Base-by-base conservation (phyloP, 1,140 invertebrate genomes). In the Planococcus citri region DNA sequence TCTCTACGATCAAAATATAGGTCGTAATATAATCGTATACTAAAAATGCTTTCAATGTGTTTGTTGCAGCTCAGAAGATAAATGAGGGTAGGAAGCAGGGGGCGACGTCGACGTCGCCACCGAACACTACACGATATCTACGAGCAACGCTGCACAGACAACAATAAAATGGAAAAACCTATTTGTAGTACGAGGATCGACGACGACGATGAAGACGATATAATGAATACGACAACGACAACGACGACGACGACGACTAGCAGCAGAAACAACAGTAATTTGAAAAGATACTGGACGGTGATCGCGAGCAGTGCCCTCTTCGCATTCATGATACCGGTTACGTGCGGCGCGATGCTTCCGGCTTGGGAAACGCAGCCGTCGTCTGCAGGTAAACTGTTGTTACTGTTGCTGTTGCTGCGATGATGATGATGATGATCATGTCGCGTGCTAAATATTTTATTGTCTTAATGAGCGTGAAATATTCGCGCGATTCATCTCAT, bases 61-160 rank as follows among this genome's bases (percentile, higher is more conserved):
- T 27, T 64, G 12, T 64, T 25, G 60, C 60, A 64, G 60, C 60
- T 10, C 10, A 24, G 60, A 64, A 64, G 22, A 64, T 27, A 10
- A 17, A 64, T 64, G 60, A 25, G 22, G 22, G 60, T 64, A 14
- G 60, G 60, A 24, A 21, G 60, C 3, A 25, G 60, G 60, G 25
- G 60, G 60, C 60, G 60, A 27, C 60, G 60, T 64, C 60, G 60
- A 24, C 60, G 60, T 64, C 60, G 60, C 60, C 60, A 64, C 60
- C 21, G 60, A 64, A 27, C 25, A 64, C 60, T 27, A 64, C 20
- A 24, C 21, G 1, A 10, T 3, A 12, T 24, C 60, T 27, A 4
- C 22, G 60, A 64, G 3, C 25, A 24, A n/a, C n/a, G n/a, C 22
- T 10, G 22, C 3, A 24, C 20, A 3, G 60, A 21, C 60, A 17